Base-by-base conservation (phyloP, 2,888 invertebrate genomes). In the Petrophora chlorosata region DNA sequence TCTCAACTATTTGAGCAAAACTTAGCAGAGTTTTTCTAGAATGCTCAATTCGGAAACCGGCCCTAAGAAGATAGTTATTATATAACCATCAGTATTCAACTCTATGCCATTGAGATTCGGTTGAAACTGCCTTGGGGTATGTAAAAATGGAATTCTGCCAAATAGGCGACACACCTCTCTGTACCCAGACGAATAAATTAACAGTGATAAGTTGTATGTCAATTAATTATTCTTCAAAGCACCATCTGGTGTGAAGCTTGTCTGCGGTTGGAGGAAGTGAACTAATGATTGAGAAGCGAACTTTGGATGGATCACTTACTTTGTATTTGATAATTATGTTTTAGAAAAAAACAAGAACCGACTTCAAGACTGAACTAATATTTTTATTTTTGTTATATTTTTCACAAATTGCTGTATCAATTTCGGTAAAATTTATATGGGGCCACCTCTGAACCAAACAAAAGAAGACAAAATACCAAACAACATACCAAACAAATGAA, bases 171-270 rank as follows among this genome's bases (percentile, higher is more conserved):
- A 85, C 85, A 80, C 79, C 79, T 79, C 79, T 78, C 79, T 79
- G 79, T 81, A 42, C 7, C 73, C 82, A 85, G 85, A 88, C 85
- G 82, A 82, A 89, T 90, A 89, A 89, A 90, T 90, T 90, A 87
- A 61, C 83, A 73, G 82, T 89, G 88, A 90, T 90, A 89, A 88
- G 90, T 89, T 78, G 85, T 85, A 80, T 82, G 89, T 85, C 89
- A 90, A 89, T 90, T 89, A 88, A 88, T 89, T 86, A 89, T 87
- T 88, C 89, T 88, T 89, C 89, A 88, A 90, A 89, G 89, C 79
- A 74, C 83, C 88, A 89, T 85, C 82, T 90, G 88, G 87, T 79
- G 73, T 65, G 73, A 73, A 66, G 68, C 63, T 67, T 67, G 69
- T 65, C 65, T 73, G 63, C 54, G 57, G 69, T 3, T 12, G 67